Evolutionary conservation across 1,140 invertebrate species (phyloP), one percentile per base, ranked within the genome.

Genomic region (Pogonomyrmex californicus): DNA sequence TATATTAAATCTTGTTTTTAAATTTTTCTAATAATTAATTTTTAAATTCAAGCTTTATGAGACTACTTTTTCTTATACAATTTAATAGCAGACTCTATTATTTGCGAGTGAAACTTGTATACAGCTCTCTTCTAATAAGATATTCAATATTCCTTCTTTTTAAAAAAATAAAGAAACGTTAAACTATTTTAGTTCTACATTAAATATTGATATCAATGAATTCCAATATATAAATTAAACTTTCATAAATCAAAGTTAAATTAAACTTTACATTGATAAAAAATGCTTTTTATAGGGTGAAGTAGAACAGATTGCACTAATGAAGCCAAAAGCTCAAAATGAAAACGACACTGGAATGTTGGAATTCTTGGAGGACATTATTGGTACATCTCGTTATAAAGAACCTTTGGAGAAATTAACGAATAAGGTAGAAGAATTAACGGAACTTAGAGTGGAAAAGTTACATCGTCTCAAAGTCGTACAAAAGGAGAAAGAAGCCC

Each of bases 291-390:
- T 88, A 65, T 91, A 99, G 98, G 99, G 99, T 66, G 99, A 99
- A 97, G 99, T 99, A 1, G 99, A 99, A 95, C 99, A 99, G 94
- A 99, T 99, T 91, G 97, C 99, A 4, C 97, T 99, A 97, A 99
- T 99, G 99, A 99, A 99, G 93, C 98, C 99, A 0, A 99, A 99
- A 95, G 98, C 96, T 0, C 96, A 96, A 87, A 97, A 95, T 36
- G 98, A 98, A 91, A 97, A 98, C 93, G 99, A 99, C 90, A 96
- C 97, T 17, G 99, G 99, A 0, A 99, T 99, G 98, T 95, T 99
- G 44, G 99, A 99, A 94, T 99, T 99, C 95, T 96, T 99, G 17
- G 99, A 99, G 95, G 99, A 99, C 94, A 99, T 99, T 86, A 98
- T 99, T 93, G 99, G 99, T 0, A 99, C 98, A 0, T 97, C 97